Conservation (phyloP, 2,888 invertebrate species). For the Aporophyla nigra region DNA sequence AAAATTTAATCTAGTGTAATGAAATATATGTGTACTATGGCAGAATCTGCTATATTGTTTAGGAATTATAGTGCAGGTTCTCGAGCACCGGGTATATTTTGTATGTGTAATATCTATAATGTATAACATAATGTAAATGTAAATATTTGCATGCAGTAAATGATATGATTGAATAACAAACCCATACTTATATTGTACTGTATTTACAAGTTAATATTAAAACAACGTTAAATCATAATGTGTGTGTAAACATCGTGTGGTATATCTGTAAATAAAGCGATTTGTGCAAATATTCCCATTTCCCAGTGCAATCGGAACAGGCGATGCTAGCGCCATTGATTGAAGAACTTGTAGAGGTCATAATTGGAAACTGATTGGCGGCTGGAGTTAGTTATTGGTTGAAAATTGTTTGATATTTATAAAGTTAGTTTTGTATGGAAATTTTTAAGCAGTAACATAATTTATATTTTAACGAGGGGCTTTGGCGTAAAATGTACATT, state of each 20-base stretch:
- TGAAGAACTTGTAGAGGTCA: slow-evolving; percentile 33
- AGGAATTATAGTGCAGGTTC: too few relatives aligned
- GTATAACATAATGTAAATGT: neutral
- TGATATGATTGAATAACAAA: slow-evolving; percentile 3
- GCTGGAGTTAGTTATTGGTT: slow-evolving; percentile 23
- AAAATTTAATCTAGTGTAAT: neutral
- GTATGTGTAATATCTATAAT: too few relatives aligned
- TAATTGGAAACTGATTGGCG: slow-evolving; percentile 48
- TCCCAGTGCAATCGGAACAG: slow-evolving; percentile 57
- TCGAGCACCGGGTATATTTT: too few relatives aligned
- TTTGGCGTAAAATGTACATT: too few relatives aligned
- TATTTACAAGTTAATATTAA: slow-evolving; percentile 13
- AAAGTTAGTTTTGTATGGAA: neutral
- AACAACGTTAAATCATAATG: slow-evolving; percentile 8
- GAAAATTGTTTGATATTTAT: slow-evolving; percentile 32
- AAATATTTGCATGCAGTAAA: slow-evolving; percentile 8
- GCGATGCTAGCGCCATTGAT: slow-evolving; percentile 40
- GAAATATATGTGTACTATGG: too few relatives aligned
- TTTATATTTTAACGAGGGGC: neutral
- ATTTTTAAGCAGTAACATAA: slow-evolving; percentile 3
- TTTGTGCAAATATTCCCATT: slow-evolving; percentile 63
- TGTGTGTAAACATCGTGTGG: slow-evolving; percentile 26
- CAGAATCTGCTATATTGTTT: too few relatives aligned
- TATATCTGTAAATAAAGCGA: slow-evolving; percentile 43
- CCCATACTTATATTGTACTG: neutral